phyloP scores from a whole-genome alignment of 2,113 vertebrate species.

The Gallinago undulata region DNA sequence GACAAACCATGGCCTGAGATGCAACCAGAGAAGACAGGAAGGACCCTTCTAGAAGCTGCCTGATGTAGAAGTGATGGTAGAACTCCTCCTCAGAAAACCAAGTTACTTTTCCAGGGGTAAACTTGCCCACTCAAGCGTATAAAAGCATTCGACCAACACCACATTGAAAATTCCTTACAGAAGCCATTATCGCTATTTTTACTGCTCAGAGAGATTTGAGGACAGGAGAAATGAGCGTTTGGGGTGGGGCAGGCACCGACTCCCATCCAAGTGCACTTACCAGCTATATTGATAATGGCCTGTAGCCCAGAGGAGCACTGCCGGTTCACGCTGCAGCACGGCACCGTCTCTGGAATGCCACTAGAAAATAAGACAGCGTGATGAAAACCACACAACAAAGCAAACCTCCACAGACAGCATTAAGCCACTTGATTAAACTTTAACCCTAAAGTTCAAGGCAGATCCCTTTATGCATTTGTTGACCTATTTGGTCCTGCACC shows the following conservation, averaged over 20 bases:
- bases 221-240: not conserved
- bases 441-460: not conserved
- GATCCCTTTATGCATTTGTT: not conserved
- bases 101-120: not conserved
- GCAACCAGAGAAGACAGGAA: not conserved
- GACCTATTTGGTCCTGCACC: not conserved
- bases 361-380: constrained; percentile 56
- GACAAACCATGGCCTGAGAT: not conserved
- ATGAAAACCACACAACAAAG: not conserved
- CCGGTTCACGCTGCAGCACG: constrained; percentile 84
- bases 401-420: not conserved
- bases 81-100: not conserved
- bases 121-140: accelerated
- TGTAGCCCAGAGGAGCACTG: constrained; percentile 94
- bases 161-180: not conserved
- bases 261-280: constrained; percentile 51
- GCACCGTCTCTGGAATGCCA: constrained; percentile 89
- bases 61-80: not conserved
- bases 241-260: accelerated
- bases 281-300: constrained; percentile 89
- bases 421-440: not conserved
- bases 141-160: not conserved
- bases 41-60: not conserved
- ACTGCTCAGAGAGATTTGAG: not conserved
- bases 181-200: not conserved